Base-by-base conservation (phyloP, 2,113 vertebrate genomes). In the Tylochromis polylepis region DNA sequence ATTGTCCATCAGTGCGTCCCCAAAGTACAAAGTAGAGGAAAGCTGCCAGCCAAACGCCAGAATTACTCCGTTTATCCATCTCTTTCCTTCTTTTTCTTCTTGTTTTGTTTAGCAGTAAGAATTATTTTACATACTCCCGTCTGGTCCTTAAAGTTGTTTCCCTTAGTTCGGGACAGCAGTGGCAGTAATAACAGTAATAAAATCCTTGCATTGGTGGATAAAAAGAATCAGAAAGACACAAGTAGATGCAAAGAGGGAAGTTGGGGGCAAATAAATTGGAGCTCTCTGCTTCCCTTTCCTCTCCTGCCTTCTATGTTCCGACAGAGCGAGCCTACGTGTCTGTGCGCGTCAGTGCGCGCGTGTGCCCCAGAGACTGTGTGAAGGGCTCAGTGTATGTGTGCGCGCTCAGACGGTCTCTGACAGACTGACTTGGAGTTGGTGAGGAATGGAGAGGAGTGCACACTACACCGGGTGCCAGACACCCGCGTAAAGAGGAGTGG, bases 31-130 rank as follows among this genome's bases (percentile, higher is more conserved):
- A 93, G 88, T 49, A 56, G 88, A 91, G 49, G 51, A 94, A 81
- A 87, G 79, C 83, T 31, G 87, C 36, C 9, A 77, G 55, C 59
- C 85, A 81, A 82, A 14, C 56, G 80, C 41, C 56, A 82, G 55
- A 87, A 83, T 59, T 80, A 87, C 86, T 92, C 91, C 93, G 88
- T 81, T 80, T 83, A 85, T 95, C 93, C 95, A 95, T 95, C 5
- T 62, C 18, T 34, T 4, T 15, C 65, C 24, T 20, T 86, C 38
- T 88, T 46, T 24, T 36, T 55, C 38, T 82, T 87, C 60, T 79
- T 46, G 18, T 83, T 58, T 22, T 51, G 11, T 14, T 81, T 24
- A 41, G 49, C 22, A 57, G 31, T 31, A 8, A 57, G 22, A 84
- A 27, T 91, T 91, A 81, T 78, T 87, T 90, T 6, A 86, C 91